Percentiles rank a stretch among this genome's conserved stretches.
These are phyloP conservation scores for Todiramphus chloris DNA, from an alignment of 2,113 vertebrate species.

Conservation along the genomic window DNA sequence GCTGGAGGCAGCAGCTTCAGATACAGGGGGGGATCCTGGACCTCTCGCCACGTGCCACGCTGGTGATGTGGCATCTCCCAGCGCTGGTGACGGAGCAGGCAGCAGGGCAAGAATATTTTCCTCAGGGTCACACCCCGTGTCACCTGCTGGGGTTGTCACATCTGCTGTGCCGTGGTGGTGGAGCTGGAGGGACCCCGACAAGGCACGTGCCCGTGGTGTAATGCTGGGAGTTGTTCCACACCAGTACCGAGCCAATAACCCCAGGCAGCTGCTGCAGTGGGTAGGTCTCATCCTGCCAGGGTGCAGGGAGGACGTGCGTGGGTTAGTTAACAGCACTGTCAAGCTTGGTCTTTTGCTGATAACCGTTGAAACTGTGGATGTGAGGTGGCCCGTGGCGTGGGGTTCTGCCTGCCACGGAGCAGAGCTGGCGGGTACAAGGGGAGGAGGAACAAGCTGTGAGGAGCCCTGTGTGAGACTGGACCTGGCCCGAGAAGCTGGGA, in stretches of 20 bases:
- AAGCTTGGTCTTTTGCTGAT: neutral
- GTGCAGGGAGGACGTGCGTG: no score
- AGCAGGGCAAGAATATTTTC: neutral
- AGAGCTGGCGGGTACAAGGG: neutral
- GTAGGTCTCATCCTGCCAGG: neutral
- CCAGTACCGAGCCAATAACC: neutral
- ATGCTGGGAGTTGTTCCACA: neutral
- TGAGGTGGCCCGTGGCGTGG: neutral
- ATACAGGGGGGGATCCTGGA: fast-evolving
- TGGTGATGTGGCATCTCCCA: fast-evolving
- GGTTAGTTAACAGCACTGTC: neutral
- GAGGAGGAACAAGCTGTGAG: neutral
- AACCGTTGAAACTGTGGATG: fast-evolving
- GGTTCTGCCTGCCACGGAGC: neutral
- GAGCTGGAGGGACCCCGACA: neutral
- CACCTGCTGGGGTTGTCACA: neutral
- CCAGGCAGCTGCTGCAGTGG: neutral
- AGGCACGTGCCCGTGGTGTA: fast-evolving
- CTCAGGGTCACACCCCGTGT: neutral
- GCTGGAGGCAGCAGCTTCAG: neutral
- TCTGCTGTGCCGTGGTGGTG: fast-evolving
- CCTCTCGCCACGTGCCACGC: fast-evolving
- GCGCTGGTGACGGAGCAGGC: neutral
- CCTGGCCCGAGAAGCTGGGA: neutral
- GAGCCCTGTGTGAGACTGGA: neutral